Base-by-base conservation (phyloP, 2,113 vertebrate species). In the Danionella cerebrum region DNA sequence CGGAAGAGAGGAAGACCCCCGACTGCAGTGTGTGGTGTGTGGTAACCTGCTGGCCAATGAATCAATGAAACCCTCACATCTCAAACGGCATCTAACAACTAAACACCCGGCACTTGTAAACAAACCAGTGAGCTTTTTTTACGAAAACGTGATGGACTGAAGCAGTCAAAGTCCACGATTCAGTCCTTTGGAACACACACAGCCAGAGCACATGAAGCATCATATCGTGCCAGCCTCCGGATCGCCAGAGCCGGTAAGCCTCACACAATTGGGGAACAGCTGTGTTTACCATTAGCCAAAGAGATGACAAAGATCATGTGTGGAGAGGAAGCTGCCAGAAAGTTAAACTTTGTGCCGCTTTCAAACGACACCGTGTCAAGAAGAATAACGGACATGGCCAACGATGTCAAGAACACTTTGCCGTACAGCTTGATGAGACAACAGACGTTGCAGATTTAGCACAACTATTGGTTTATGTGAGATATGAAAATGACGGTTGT, bases 381-480 rank as follows among this genome's bases (percentile, higher is more conserved):
- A 6, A 5, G 48, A 51, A 51, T 22, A 6, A 6, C 6, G 5
- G 48, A 11, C n/a, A 11, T 31, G 29, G 29, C 29, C 7, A 7
- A 31, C 7, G 29, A 31, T 31, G 29, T 31, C 7, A 31, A 31
- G 7, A 31, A 0, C 69, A 63, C 50, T 74, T 9, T 53, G 36
- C 33, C 19, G 42, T 72, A 3, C 45, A 74, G 11, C 62, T 59
- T 0, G 44, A 73, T 12, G 51, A 71, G 48, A 63, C 19, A 4
- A 62, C 67, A 13, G 45, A 62, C 62, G 27, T 50, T 1, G 54
- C 39, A 1, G 14, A 51, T 50, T 25, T 59, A 31, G 54, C 57
- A 4, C 51, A 70, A 31, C 42, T 62, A 35, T 13, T 70, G 4
- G 35, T 70, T n/a, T 62, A 70, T 41, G 36, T 60, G 9, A 39